Evolutionary conservation across 2,888 invertebrate genomes (phyloP), one percentile per base, ranked within the genome.

Genomic region (Sabatieria punctata): DNA sequence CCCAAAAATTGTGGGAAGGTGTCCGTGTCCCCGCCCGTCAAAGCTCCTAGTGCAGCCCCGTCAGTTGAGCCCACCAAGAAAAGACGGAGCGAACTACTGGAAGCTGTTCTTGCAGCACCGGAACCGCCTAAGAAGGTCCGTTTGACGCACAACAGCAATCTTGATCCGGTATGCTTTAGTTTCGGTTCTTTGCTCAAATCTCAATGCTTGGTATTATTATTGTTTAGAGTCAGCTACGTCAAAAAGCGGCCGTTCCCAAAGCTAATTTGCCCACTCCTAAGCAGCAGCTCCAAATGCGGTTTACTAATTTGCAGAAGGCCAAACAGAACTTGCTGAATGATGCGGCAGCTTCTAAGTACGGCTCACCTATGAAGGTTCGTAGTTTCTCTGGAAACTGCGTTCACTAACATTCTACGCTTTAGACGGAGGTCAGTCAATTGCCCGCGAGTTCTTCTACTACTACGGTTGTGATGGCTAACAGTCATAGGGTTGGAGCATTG

Each of bases 261-360:
- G 44, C 23, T n/a, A 18, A 35, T 2, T 4, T 44, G 37, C 44
- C 44, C 13, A n/a, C 23, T 2, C 19, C 44, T 2, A 21, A 37
- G 23, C 37, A 46, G 24, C 46, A 46, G 23, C 3, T 42, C 23
- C 4, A 25, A 4, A 41, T 41, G 41, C 40, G 46, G 15, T 46
- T 24, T 41, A 25, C 22, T 15, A 23, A 23, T 4, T 18, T 46
- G 41, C 33, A 46, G 30, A 22, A 19, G 15, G 41, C 33, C 6
- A 46, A 46, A 26, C 18, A 27, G 33, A 24, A 26, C 13, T 2
- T 46, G 6, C n/a, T 46, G 26, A 25, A 27, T 15, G 11, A 6
- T 15, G 35, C 26, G 4, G 35, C 41, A 13, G 6, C 26, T 38
- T 40, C 33, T 33, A 11, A n/a, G 13, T n/a, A 33, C 33, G 33